Evolutionary conservation across 2,797 vertebrate species (phyloP).

Genomic region (Neosalanx taihuensis): DNA sequence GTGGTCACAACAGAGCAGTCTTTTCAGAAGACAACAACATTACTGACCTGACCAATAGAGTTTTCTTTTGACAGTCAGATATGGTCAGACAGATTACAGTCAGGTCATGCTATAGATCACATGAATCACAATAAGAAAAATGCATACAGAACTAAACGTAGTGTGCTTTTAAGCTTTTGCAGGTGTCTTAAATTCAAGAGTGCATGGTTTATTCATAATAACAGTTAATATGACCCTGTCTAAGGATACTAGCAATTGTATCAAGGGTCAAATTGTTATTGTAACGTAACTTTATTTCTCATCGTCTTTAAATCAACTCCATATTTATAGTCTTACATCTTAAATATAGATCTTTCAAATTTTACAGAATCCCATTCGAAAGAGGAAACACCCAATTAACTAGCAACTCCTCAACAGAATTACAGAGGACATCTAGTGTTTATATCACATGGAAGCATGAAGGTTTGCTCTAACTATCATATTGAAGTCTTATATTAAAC

Average conservation of each 20-base stretch:
- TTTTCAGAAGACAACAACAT: neutral
- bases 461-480: neutral
- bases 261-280: neutral
- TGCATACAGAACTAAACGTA: neutral
- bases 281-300: neutral
- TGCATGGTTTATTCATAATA: neutral
- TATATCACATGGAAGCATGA: neutral
- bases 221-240: neutral
- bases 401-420: neutral
- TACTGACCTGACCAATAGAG: neutral
- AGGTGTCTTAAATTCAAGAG: neutral
- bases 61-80: neutral
- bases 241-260: neutral
- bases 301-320: neutral
- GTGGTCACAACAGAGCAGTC: neutral
- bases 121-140: neutral
- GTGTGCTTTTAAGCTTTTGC: neutral
- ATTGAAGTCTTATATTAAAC: neutral
- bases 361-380: neutral
- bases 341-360: neutral
- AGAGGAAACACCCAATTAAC: neutral
- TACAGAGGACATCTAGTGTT: neutral
- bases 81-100: neutral
- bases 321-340: neutral
- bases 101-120: slow-evolving; percentile 2